These are phyloP conservation scores for Syrphus vitripennis DNA, from an alignment of 2,888 invertebrate genomes.

Conservation along the genomic window DNA sequence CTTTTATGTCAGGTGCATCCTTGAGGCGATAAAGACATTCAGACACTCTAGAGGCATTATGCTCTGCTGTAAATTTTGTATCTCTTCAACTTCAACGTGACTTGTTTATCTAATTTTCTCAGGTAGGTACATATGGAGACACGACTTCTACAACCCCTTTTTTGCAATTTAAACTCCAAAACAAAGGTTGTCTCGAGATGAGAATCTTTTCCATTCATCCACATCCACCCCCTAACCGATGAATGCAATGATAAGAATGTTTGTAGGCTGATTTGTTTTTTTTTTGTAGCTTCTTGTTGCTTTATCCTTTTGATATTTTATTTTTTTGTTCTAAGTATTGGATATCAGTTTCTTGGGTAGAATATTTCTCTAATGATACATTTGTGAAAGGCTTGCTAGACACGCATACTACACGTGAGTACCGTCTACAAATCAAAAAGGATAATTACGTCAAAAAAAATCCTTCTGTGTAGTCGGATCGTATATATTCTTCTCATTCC, in stretches of 20 bases:
- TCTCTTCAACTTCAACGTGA: conserved; percentile 41
- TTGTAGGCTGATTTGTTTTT: not conserved
- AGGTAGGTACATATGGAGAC: conserved; percentile 11
- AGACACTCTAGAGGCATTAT: not conserved
- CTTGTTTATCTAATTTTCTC: conserved; percentile 48
- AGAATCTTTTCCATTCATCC: not conserved
- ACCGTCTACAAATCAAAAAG: conserved; percentile 19
- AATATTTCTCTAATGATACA: not conserved
- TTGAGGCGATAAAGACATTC: conserved; percentile 30
- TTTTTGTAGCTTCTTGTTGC: not conserved
- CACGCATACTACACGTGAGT: not conserved
- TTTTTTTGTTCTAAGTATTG: not conserved
- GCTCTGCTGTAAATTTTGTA: not conserved
- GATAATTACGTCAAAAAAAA: conserved; percentile 36
- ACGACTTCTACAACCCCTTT: conserved; percentile 10
- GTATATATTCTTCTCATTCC: not conserved
- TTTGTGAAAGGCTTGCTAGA: not conserved
- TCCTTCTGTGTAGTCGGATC: conserved; percentile 2
- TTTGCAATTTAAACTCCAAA: conserved; percentile 24
- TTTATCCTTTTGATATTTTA: conserved; percentile 21
- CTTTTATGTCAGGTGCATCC: conserved; percentile 61
- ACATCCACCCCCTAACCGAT: not conserved
- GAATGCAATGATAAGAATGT: not conserved
- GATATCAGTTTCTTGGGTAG: not conserved
- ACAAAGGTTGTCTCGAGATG: conserved; percentile 6